Percentiles rank a stretch among this genome's conserved stretches.
Conservation (phyloP, 2,797 vertebrate species). For the Galaxias olidus region DNA sequence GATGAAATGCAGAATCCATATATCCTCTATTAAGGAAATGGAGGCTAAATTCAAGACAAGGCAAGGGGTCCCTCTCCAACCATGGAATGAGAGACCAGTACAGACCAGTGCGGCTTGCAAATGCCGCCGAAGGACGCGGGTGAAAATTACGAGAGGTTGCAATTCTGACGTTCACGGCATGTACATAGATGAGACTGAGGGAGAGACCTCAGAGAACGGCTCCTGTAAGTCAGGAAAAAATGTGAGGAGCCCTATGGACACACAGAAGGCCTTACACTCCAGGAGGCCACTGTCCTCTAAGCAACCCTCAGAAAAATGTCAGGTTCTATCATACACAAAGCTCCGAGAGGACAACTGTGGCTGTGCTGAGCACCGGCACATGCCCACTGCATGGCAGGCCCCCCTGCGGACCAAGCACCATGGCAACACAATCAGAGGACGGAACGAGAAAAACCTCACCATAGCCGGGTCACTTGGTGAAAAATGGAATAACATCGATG, state of each 20-base stretch:
- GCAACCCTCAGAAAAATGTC: slow-evolving; percentile 52
- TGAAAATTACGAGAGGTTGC: slow-evolving; percentile 26
- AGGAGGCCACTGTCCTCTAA: slow-evolving; percentile 45
- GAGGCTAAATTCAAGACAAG: slow-evolving; percentile 38
- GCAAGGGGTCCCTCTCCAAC: slow-evolving; percentile 44
- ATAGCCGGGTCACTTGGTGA: slow-evolving; percentile 21
- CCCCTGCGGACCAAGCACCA: slow-evolving; percentile 36
- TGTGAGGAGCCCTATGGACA: slow-evolving; percentile 17
- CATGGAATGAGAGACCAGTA: slow-evolving; percentile 38
- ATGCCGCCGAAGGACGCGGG: slow-evolving; percentile 36
- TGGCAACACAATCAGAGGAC: slow-evolving; percentile 43
- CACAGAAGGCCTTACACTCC: slow-evolving; percentile 6
- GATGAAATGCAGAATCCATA: slow-evolving; percentile 29
- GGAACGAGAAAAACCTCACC: slow-evolving; percentile 54
- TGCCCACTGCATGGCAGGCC: slow-evolving; percentile 29
- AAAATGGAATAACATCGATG: slow-evolving; percentile 48
- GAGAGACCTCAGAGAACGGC: slow-evolving; percentile 62
- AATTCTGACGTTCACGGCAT: slow-evolving; percentile 5
- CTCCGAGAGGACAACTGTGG: slow-evolving; percentile 55
- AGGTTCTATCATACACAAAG: slow-evolving; percentile 32
- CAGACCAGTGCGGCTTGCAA: slow-evolving; percentile 60
- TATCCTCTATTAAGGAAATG: slow-evolving; percentile 23
- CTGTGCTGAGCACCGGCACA: slow-evolving; percentile 44
- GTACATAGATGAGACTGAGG: slow-evolving; percentile 44
- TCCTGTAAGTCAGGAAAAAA: slow-evolving; percentile 16